Evolutionary conservation across 2,888 invertebrate genomes (phyloP).

Genomic region (Aleiodes alternator): DNA sequence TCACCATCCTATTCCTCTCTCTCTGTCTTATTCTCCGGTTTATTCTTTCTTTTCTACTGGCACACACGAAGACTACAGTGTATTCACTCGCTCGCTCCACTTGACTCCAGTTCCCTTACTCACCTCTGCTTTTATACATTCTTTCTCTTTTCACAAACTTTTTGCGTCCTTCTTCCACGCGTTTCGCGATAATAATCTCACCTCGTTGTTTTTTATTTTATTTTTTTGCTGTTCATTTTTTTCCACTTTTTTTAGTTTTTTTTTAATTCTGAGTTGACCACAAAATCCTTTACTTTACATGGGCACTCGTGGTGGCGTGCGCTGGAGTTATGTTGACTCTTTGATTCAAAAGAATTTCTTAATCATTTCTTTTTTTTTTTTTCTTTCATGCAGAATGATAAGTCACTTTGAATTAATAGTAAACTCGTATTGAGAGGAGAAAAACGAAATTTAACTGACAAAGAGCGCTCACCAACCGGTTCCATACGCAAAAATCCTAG

Average conservation of each 20-base stretch:
- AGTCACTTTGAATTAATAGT: too few relatives aligned
- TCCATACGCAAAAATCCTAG: background rate
- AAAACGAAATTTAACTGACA: too few relatives aligned
- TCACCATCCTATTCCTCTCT: slow-evolving; percentile 46
- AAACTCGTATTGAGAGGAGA: too few relatives aligned
- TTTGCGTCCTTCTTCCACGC: slow-evolving; percentile 39
- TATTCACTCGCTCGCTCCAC: slow-evolving; percentile 44
- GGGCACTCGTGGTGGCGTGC: too few relatives aligned
- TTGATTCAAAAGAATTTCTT: too few relatives aligned
- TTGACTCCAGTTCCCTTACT: slow-evolving; percentile 36
- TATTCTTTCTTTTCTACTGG: slow-evolving; percentile 29
- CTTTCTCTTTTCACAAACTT: slow-evolving; percentile 24
- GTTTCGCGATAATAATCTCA: slow-evolving; percentile 48
- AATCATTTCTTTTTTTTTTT: too few relatives aligned
- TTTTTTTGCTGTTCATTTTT: slow-evolving; percentile 11
- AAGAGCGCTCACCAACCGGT: background rate
- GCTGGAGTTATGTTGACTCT: too few relatives aligned
- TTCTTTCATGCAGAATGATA: too few relatives aligned
- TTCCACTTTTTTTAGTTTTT: background rate
- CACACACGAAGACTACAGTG: slow-evolving; percentile 40
- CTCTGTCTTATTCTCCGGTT: slow-evolving; percentile 29
- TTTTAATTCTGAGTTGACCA: too few relatives aligned
- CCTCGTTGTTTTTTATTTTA: slow-evolving; percentile 39
- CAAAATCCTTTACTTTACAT: too few relatives aligned
- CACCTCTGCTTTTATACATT: slow-evolving; percentile 36